Base-by-base conservation (phyloP, 1,140 invertebrate species). In the Calliopsis andreniformis region DNA sequence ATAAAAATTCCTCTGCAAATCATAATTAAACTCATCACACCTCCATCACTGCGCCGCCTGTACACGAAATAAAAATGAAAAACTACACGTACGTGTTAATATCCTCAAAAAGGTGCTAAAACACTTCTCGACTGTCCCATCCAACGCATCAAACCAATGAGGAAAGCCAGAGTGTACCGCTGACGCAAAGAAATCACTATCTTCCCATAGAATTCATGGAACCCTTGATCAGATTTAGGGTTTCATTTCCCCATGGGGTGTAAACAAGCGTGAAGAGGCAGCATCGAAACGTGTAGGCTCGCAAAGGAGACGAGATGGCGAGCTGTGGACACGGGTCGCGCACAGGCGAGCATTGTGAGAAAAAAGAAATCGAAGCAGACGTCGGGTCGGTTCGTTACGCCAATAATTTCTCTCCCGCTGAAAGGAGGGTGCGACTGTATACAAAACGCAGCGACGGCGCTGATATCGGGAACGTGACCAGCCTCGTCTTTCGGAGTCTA, bases 401-500 rank as follows among this genome's bases (percentile, higher is more conserved):
- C 64, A 87, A 88, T 88, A 86, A 89, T 87, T 89, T 82, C 81
- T 66, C 71, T 51, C 53, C 63, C 68, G 82, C 43, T 86, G 85
- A 89, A 87, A 88, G 75, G 62, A 83, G 80, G 76, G 78, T 80
- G 63, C 53, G 56, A 47, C 23, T 78, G 75, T 82, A 59, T 82
- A 79, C 73, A 62, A 78, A 86, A 82, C 82, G 76, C 70, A 69
- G 70, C 61, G 64, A 82, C 70, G 76, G 47, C 67, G 69, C 51
- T 51, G 55, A 85, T 85, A 85, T 80, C 71, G 78, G 30, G 78
- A 87, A 89, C 87, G 87, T 89, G 87, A 89, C 85, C 76, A 76
- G 86, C 76, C 78, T 77, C 73, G 59, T 53, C 59, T 88, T 72
- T 82, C 69, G 66, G 62, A 89, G 85, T 83, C 87, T 88, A 87